Evolutionary conservation across 2,888 invertebrate species (phyloP), one percentile per base, ranked within the genome.

Genomic region (Seira musarum): DNA sequence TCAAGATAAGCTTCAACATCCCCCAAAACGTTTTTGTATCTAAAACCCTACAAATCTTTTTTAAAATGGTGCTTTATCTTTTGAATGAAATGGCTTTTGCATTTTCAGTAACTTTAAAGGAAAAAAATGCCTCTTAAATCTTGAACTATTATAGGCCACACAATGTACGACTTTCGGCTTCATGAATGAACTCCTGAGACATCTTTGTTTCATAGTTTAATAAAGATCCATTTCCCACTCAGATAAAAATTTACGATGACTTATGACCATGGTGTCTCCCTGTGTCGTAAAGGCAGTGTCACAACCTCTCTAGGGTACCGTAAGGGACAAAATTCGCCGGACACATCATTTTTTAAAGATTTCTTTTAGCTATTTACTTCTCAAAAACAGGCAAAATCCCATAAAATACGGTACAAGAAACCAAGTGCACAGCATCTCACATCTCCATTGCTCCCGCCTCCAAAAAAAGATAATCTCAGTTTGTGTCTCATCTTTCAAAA

Each of bases 401-500:
- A n/a, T n/a, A n/a, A 60, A 65, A 65, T 65, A 65, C 35, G 22
- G 30, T 65, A 40, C 15, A 35, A 8, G 17, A 19, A 57, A 57
- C 2, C 17, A n/a, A 63, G 10, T n/a, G n/a, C n/a, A n/a, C n/a
- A n/a, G n/a, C n/a, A n/a, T n/a, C n/a, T n/a, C n/a, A n/a, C n/a
- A n/a, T n/a, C n/a, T n/a, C n/a, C n/a, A n/a, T n/a, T n/a, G n/a
- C n/a, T n/a, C n/a, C n/a, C n/a, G n/a, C n/a, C 35, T 15, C 30
- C 40, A 65, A 35, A 64, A 69, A 67, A 24, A 64, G 46, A 74
- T 74, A 74, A 57, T 65, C 64, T 65, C 40, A 10, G 19, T n/a
- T 46, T 21, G 30, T 76, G 75, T 76, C 75, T 68, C 75, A 76
- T 76, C 63, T 76, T 76, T 76, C 69, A 76, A 19, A 63, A 73